These are phyloP conservation scores for Sialis lutaria DNA, from an alignment of 2,888 invertebrate species.

Conservation along the genomic window DNA sequence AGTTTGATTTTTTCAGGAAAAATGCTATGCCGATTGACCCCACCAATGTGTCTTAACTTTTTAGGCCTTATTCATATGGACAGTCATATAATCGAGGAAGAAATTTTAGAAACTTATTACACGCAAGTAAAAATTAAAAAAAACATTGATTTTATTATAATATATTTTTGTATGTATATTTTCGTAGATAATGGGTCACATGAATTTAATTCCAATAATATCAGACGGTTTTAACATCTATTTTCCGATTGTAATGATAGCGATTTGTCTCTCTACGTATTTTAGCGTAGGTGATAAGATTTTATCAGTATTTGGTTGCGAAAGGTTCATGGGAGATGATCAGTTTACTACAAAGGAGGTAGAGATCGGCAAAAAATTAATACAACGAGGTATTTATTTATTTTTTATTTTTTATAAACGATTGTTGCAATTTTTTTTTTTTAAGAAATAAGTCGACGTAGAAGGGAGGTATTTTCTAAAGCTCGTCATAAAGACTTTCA, in stretches of 20 bases:
- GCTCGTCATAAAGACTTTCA: constrained; percentile 55
- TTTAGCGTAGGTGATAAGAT: constrained; percentile 83
- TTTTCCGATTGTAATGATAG: constrained; percentile 92
- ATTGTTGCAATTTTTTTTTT: neutral
- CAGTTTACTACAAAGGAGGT: constrained; percentile 84
- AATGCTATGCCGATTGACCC: constrained; percentile 92
- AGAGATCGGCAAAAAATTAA: constrained; percentile 83
- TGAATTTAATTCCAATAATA: constrained; percentile 94
- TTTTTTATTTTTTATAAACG: neutral
- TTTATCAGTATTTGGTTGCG: constrained; percentile 82
- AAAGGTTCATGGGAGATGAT: constrained; percentile 93
- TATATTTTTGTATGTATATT: constrained; percentile 4
- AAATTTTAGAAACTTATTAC: constrained; percentile 78
- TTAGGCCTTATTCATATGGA: constrained; percentile 96
- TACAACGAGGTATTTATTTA: constrained; percentile 54
- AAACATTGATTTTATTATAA: neutral
- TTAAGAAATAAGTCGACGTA: constrained; percentile 61
- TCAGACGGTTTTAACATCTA: constrained; percentile 98
- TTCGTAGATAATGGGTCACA: constrained; percentile 88
- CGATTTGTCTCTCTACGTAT: constrained; percentile 85
- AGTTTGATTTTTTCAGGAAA: constrained; percentile 97
- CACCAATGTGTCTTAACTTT: constrained; percentile 97
- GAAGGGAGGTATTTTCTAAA: constrained; percentile 63
- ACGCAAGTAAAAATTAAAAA: constrained; percentile 52
- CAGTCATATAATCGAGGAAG: constrained; percentile 72